Base-by-base conservation (phyloP, 2,888 invertebrate species). In the Agrypnus murinus region DNA sequence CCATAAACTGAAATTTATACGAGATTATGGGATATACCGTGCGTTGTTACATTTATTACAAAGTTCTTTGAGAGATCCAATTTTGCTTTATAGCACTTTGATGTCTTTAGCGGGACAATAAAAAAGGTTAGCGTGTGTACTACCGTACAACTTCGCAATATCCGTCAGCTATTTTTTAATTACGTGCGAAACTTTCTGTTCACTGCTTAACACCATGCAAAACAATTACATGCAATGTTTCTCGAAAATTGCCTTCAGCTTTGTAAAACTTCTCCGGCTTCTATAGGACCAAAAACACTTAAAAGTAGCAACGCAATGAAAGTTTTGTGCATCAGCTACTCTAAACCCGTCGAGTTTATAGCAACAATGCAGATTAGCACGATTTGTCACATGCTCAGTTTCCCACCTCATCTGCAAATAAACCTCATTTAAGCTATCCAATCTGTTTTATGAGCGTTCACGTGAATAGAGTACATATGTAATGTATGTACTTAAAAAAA, bases 1-100 rank as follows among this genome's bases (percentile, higher is more conserved):
- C 71, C 71, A 71, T 71, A 71, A 71, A 71, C 66, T 57, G 66
- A 71, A 71, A 71, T 71, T 71, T 71, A 71, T 71, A 57, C 53
- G 63, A 63, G 66, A 67, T 45, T 71, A 71, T 50, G 66, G 65
- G 63, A 71, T 71, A 71, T 59, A 71, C 58, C 43, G 46, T 64
- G 62, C 66, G 62, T 62, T 67, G 45, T 46, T 71, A 71, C 71
- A 66, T 66, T 71, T 63, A 66, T 71, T 66, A 63, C 66, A 63
- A 62, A 71, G 55, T 66, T 71, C 62, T 71, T 55, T 71, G 46
- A 67, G 57, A 62, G 62, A 71, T 71, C 60, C 66, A 71, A 71
- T 71, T 71, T 71, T 66, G 48, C 57, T 71, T 71, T 71, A 71
- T 63, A 15, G 43, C 60, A 25, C 45, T 62, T 65, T 71, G 66